A percentile compares a stretch with the other conserved stretches of the same genome.
Evolutionary conservation across 2,113 vertebrate species (phyloP).

Genomic region (Ursus arctos): DNA sequence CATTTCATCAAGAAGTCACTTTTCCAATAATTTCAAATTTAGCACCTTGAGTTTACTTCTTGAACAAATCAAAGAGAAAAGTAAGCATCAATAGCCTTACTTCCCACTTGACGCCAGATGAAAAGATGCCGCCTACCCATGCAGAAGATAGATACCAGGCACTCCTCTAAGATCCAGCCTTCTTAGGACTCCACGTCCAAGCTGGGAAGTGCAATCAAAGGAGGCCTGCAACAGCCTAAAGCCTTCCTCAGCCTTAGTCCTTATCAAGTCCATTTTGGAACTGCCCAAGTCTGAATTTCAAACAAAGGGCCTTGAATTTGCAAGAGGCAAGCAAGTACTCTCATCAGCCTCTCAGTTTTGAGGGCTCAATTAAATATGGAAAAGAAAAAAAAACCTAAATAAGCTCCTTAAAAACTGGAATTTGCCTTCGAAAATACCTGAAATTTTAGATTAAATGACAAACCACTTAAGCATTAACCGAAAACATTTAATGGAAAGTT

Average conservation of each 20-base stretch:
- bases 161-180: background rate
- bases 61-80: constrained; percentile 29
- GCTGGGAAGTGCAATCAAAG: background rate
- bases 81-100: background rate
- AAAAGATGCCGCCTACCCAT: background rate
- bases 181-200: background rate
- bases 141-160: background rate
- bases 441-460: constrained; percentile 39
- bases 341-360: background rate
- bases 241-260: background rate
- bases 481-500: background rate
- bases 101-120: background rate
- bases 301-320: background rate
- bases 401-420: constrained; percentile 6
- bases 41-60: constrained; percentile 20
- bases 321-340: background rate
- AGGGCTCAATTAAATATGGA: background rate
- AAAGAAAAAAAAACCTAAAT: background rate
- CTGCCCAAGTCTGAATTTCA: background rate
- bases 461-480: background rate
- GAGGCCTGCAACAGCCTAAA: background rate
- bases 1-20: constrained; percentile 32
- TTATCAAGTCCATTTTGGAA: background rate
- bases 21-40: constrained; percentile 30
- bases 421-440: background rate